Base-by-base conservation (phyloP, 2,888 invertebrate species). In the Eupeodes latifasciatus region DNA sequence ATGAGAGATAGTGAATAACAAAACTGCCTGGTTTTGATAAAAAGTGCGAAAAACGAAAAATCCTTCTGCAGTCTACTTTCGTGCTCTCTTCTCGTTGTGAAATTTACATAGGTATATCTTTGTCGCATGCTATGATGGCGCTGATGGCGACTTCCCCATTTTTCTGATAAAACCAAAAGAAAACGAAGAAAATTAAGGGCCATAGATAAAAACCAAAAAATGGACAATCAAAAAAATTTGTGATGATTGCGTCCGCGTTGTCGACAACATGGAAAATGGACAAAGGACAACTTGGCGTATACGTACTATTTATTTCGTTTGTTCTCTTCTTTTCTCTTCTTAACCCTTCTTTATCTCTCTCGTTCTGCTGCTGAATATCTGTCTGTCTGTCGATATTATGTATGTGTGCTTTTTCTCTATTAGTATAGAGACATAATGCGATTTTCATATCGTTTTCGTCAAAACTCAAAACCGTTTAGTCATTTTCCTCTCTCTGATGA, bases 1-100 rank as follows among this genome's bases (percentile, higher is more conserved):
- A 67, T 36, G 67, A 59, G 59, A 47, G 53, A 80, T n/a, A 64
- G 49, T 10, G 49, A n/a, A 5, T 2, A 7, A 51, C 9, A 2
- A 27, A 59, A 7, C 3, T 49, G 34, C n/a, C 16, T 36, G n/a
- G n/a, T n/a, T 27, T 76, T 72, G 66, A 75, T 67, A 49, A 49
- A 66, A 83, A 81, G 80, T 84, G 84, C 87, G 80, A 85, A 84
- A 76, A 84, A 61, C 71, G 71, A 78, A 85, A 77, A 85, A 88
- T 88, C 85, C 85, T 88, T 88, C 88, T 88, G 88, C 88, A 88
- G 88, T 88, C 74, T 75, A 88, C 81, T 88, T 88, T 88, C 64
- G 5, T 44, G 44, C 67, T 71, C 71, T 71, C 53, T 36, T 62
- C 64, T 64, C 61, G 51, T 74, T 75, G 47, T 61, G 61, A 49